phyloP scores from a whole-genome alignment of 2,113 vertebrate species.

The Lonchura striata region DNA sequence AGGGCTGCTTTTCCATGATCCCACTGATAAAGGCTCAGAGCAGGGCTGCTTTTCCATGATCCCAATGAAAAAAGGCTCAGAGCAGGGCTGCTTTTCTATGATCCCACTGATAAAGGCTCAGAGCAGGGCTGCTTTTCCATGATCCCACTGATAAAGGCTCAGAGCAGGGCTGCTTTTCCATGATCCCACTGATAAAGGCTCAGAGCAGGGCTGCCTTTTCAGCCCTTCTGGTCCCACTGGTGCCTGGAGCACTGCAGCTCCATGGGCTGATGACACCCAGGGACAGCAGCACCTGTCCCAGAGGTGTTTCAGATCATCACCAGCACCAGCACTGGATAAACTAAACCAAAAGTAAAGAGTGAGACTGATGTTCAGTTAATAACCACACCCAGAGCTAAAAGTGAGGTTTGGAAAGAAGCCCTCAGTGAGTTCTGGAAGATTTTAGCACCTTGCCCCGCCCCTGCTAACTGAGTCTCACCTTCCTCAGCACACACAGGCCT shows the following conservation, averaged over 20 bases:
- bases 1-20: background rate
- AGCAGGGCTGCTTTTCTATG: no score
- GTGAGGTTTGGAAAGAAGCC: background rate
- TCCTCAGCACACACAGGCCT: fast-evolving
- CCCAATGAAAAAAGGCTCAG: no score
- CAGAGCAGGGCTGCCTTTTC: no score
- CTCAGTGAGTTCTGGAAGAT: background rate
- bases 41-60: no score
- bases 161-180: no score
- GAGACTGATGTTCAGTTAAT: background rate
- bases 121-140: no score
- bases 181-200: no score
- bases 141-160: no score
- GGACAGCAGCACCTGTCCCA: background rate
- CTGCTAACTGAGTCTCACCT: background rate
- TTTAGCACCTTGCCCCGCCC: background rate
- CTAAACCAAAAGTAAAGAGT: background rate
- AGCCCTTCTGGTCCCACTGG: background rate
- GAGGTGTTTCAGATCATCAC: background rate
- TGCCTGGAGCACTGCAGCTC: background rate
- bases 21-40: background rate
- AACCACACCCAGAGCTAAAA: background rate
- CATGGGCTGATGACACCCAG: background rate
- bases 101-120: no score
- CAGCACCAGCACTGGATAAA: background rate